These are phyloP conservation scores for Pontoporia blainvillei DNA, from an alignment of 2,113 vertebrate genomes.

Conservation along the genomic window DNA sequence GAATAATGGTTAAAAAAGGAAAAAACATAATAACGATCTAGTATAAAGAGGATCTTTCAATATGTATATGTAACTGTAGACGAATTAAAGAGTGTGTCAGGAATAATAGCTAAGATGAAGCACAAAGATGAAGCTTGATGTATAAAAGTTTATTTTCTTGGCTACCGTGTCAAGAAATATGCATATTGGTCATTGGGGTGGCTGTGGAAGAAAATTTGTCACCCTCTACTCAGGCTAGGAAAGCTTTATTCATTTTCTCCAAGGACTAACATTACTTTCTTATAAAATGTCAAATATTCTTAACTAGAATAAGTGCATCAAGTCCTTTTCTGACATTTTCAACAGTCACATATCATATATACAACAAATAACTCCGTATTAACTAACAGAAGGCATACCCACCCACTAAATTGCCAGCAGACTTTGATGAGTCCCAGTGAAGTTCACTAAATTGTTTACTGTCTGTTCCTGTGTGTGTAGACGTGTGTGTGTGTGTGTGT, in stretches of 20 bases:
- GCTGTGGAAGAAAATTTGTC: background rate
- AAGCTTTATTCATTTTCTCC: constrained; percentile 51
- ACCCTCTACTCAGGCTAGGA: background rate
- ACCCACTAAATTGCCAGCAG: background rate
- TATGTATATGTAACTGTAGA: background rate
- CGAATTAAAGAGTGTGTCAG: background rate
- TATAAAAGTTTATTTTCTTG: background rate
- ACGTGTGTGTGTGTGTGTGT: fast-evolving
- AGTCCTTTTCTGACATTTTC: constrained; percentile 47
- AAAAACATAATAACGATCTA: background rate
- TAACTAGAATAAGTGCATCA: constrained; percentile 38
- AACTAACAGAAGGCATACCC: background rate
- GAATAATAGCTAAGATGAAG: background rate
- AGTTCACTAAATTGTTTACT: background rate
- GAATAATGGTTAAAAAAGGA: background rate
- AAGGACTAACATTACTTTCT: constrained; percentile 40
- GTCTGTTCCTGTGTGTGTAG: background rate
- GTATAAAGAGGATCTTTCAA: background rate
- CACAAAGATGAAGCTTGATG: background rate
- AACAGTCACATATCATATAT: background rate
- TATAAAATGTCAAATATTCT: constrained; percentile 60
- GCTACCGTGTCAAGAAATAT: background rate
- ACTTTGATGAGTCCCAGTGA: background rate
- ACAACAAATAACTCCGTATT: background rate
- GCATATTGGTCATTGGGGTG: background rate